Conservation (phyloP, 2,888 invertebrate genomes). For the Perizoma flavofasciatum region DNA sequence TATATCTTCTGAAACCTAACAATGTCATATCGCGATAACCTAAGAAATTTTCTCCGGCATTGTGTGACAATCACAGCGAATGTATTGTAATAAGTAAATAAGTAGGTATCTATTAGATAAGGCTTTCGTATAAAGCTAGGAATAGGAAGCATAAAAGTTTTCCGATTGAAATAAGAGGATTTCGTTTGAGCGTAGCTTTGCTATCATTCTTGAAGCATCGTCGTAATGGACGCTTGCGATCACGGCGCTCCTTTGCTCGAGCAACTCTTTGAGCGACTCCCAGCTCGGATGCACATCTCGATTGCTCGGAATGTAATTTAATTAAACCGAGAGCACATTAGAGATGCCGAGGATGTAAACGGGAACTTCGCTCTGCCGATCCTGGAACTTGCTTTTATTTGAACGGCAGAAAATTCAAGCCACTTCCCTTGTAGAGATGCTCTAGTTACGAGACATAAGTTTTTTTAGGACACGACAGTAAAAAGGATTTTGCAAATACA, state of each 20-base stretch:
- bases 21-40: constrained; percentile 42
- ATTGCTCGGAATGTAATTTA: constrained; percentile 66
- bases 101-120: no score
- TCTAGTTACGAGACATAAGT: constrained; percentile 24
- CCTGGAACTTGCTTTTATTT: constrained; percentile 50
- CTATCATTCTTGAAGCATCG: constrained; percentile 24
- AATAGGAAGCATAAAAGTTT: background rate
- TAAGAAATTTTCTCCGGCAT: constrained; percentile 35
- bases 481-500: constrained; percentile 9
- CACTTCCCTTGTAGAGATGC: constrained; percentile 36
- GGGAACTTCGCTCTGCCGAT: constrained; percentile 49
- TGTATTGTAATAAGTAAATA: background rate
- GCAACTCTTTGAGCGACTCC: constrained; percentile 48
- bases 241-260: constrained; percentile 20
- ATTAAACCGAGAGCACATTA: constrained; percentile 70
- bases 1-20: constrained; percentile 43
- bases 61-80: constrained; percentile 10
- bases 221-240: constrained; percentile 36
- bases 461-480: constrained; percentile 14
- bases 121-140: no score
- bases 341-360: constrained; percentile 59
- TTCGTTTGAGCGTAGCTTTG: constrained; percentile 14
- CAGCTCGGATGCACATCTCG: constrained; percentile 51
- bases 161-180: constrained; percentile 8
- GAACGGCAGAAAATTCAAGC: constrained; percentile 43